Conservation (phyloP, 2,888 invertebrate genomes). For the Pristionchus entomophagus region DNA sequence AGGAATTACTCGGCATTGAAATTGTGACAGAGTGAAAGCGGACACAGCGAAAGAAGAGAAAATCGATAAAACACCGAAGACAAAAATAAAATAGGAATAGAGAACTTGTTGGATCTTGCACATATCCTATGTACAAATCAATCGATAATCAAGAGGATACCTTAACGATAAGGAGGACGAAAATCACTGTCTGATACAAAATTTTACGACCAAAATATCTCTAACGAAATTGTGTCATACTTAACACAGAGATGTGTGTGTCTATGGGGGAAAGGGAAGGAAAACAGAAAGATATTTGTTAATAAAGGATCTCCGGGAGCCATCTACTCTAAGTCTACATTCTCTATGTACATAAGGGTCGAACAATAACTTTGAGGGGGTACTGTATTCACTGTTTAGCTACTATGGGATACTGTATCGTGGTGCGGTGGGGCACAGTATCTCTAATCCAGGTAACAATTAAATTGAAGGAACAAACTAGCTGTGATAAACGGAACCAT, state of each 20-base stretch:
- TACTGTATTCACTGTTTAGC: not conserved
- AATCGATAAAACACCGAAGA: not conserved
- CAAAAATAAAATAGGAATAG: not conserved
- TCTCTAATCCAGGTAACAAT: not conserved
- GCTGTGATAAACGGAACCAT: not conserved
- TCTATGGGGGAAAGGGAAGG: not conserved
- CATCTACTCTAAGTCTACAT: slow-evolving; percentile 5
- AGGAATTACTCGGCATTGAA: not conserved
- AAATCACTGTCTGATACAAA: not conserved
- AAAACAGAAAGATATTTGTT: not conserved
- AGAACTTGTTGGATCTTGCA: slow-evolving; percentile 6
- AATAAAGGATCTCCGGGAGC: not conserved
- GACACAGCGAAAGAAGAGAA: not conserved
- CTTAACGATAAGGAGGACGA: not conserved
- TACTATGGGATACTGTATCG: not conserved
- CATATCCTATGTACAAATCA: slow-evolving; percentile 34
- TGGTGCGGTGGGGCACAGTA: not conserved
- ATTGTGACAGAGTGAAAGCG: not conserved
- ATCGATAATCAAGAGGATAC: not conserved
- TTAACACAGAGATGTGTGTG: slow-evolving; percentile 1
- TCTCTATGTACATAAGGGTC: not conserved
- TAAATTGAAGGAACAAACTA: not conserved
- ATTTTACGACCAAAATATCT: slow-evolving; percentile 8
- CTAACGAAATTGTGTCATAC: slow-evolving; percentile 38
- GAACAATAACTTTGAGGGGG: not conserved